Conservation (phyloP, 2,113 vertebrate genomes). For the Xyrauchen texanus region DNA sequence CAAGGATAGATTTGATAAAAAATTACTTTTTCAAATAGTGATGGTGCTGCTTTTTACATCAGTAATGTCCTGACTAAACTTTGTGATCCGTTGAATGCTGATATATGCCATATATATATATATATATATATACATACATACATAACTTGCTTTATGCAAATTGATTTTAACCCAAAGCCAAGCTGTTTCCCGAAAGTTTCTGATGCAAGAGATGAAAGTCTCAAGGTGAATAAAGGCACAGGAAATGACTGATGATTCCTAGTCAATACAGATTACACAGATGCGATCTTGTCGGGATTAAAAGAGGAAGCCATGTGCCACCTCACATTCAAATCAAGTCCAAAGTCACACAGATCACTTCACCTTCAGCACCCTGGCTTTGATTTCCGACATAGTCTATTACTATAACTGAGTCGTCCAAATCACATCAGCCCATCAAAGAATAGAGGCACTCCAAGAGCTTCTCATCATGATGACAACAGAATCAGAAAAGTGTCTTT, state of each 20-base stretch:
- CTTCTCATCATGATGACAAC: conserved; percentile 2
- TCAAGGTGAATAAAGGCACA: conserved; percentile 34
- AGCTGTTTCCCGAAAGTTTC: conserved; percentile 19
- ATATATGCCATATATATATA: too few species aligned
- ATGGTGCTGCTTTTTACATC: too few species aligned
- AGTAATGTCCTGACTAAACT: too few species aligned
- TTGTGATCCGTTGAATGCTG: too few species aligned
- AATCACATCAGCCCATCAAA: conserved; percentile 22
- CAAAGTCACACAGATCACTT: conserved; percentile 36
- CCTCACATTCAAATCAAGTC: conserved; percentile 41
- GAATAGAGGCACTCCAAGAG: conserved; percentile 4
- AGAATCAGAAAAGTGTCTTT: too few species aligned
- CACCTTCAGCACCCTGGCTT: conserved; percentile 45
- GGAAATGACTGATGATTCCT: conserved; percentile 36
- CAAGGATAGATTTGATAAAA: too few species aligned
- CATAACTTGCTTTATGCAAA: too few species aligned
- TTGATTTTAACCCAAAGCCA: background rate
- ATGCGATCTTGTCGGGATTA: conserved; percentile 42
- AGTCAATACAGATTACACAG: conserved; percentile 46
- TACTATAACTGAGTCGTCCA: conserved; percentile 4
- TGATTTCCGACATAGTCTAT: conserved; percentile 44
- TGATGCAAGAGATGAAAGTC: background rate
- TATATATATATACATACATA: too few species aligned
- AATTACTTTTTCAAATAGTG: too few species aligned
- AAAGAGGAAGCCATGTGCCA: conserved; percentile 30